These are phyloP conservation scores for Falcunculus frontatus DNA, from an alignment of 2,113 vertebrate species.

Conservation along the genomic window DNA sequence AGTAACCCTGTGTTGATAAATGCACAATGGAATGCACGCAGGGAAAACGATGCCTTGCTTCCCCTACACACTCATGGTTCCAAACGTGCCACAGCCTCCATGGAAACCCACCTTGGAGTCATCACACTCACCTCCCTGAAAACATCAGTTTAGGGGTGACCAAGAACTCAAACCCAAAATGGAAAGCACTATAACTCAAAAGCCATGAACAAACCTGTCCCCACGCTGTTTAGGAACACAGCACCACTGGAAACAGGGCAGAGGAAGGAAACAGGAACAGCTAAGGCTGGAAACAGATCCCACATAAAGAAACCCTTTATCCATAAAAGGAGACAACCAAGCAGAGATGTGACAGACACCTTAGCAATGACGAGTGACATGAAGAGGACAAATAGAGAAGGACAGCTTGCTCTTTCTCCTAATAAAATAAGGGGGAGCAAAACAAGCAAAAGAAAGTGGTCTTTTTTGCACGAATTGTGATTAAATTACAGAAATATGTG, in stretches of 20 bases:
- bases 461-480: not conserved
- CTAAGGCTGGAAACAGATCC: not conserved
- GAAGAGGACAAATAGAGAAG: not conserved
- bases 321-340: not conserved
- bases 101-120: not conserved
- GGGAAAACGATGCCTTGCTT: not conserved
- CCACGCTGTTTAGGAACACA: not conserved
- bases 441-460: not conserved
- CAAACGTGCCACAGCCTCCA: not conserved
- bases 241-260: not conserved
- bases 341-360: not conserved
- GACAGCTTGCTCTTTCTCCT: not conserved
- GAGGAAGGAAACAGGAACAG: not conserved
- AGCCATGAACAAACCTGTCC: not conserved
- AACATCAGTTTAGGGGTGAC: not conserved
- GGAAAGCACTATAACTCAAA: not conserved
- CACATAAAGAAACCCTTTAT: fast-evolving
- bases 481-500: not conserved
- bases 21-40: not conserved
- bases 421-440: not conserved
- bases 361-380: not conserved
- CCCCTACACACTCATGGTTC: not conserved
- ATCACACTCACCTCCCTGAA: not conserved
- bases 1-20: not conserved
- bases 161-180: not conserved